These are phyloP conservation scores for Palaemon carinicauda DNA, from an alignment of 1,140 invertebrate species.

Conservation along the genomic window DNA sequence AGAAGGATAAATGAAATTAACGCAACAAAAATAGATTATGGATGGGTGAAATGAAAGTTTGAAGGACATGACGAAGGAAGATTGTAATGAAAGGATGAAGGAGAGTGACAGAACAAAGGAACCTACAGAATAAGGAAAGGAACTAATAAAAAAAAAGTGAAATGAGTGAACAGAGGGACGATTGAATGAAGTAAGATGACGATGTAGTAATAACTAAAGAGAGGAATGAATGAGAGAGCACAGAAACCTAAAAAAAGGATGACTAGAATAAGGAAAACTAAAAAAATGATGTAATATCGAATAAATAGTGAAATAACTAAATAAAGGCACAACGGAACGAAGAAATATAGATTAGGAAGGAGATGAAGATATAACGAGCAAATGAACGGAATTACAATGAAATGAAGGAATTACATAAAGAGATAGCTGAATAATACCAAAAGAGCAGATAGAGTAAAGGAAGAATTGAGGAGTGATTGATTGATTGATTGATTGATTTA, in stretches of 20 bases:
- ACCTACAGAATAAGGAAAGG: neutral
- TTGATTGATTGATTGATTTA: no score
- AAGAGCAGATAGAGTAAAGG: neutral
- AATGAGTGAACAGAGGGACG: neutral
- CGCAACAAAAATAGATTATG: no score
- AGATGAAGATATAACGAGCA: neutral
- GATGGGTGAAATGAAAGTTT: no score
- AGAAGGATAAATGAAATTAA: no score
- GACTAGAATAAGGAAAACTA: neutral
- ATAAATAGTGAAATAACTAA: no score
- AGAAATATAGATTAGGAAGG: neutral
- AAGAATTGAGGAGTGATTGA: neutral
- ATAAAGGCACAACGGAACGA: neutral
- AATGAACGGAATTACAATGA: neutral
- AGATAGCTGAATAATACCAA: neutral
- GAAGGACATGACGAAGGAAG: neutral
- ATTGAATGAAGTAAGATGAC: neutral
- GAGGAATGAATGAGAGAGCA: neutral
- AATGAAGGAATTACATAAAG: neutral
- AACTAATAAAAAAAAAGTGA: neutral
- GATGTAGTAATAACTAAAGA: neutral
- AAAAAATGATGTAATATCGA: no score
- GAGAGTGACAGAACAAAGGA: neutral
- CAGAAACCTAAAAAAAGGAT: neutral
- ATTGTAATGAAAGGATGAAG: neutral